Conservation (phyloP, 1,140 invertebrate genomes). For the Ceratosolen fusciceps region DNA sequence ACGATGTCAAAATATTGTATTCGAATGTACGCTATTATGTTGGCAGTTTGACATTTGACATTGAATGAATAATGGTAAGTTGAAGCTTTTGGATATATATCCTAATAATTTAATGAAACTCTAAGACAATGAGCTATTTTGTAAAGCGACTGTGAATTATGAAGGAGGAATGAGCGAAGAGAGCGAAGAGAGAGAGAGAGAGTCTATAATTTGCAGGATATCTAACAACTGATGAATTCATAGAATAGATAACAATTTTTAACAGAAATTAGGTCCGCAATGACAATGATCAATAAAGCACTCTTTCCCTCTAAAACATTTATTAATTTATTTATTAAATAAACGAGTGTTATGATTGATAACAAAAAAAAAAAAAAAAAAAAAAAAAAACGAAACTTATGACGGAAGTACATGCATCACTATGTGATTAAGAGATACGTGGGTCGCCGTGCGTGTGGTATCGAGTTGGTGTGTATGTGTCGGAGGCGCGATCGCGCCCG, state of each 20-base stretch:
- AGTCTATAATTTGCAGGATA: too few relatives aligned
- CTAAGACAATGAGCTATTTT: not conserved
- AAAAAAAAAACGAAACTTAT: not conserved
- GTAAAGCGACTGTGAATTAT: not conserved
- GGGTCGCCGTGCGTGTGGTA: too few relatives aligned
- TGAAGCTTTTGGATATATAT: too few relatives aligned
- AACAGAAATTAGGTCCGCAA: not conserved
- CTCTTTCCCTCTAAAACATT: slow-evolving; percentile 1
- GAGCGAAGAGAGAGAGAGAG: too few relatives aligned
- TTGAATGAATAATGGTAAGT: too few relatives aligned
- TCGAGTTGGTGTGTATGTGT: too few relatives aligned
- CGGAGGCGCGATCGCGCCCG: too few relatives aligned
- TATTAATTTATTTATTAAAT: not conserved
- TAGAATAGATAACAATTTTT: not conserved
- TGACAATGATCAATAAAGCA: not conserved
- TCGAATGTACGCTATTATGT: slow-evolving; percentile 22
- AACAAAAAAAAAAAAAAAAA: too few relatives aligned
- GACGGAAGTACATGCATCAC: not conserved
- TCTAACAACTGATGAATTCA: too few relatives aligned
- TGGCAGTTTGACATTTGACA: too few relatives aligned
- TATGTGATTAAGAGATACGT: slow-evolving; percentile 7
- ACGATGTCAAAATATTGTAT: not conserved
- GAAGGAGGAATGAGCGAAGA: too few relatives aligned
- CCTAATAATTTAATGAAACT: not conserved
- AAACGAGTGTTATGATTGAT: not conserved